Percentiles rank a stretch among this genome's conserved stretches.
These are phyloP conservation scores for Patella ulyssiponensis DNA, from an alignment of 2,888 invertebrate species.

Conservation along the genomic window DNA sequence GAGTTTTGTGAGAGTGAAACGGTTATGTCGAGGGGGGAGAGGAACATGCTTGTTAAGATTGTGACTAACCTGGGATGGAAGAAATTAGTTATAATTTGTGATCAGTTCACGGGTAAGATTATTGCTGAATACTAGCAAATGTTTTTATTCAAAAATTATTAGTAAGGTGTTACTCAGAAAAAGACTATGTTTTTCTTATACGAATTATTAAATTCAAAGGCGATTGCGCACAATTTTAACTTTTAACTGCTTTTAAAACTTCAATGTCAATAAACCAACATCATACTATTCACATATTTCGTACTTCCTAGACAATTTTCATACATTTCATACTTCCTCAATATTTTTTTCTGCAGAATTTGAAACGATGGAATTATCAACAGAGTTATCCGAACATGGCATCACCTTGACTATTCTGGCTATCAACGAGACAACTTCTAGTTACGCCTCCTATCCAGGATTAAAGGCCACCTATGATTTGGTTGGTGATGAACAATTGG, in stretches of 20 bases:
- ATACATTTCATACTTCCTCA: too few relatives aligned
- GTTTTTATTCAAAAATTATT: too few relatives aligned
- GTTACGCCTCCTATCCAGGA: neutral
- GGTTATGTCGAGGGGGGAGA: neutral
- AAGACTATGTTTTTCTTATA: too few relatives aligned
- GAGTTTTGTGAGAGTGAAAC: neutral
- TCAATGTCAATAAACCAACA: too few relatives aligned
- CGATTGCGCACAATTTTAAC: too few relatives aligned
- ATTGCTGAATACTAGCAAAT: too few relatives aligned
- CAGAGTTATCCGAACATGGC: neutral
- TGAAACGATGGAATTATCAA: neutral
- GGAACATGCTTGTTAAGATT: neutral
- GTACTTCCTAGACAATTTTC: too few relatives aligned
- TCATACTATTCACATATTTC: too few relatives aligned
- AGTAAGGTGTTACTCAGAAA: too few relatives aligned
- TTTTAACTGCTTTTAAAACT: too few relatives aligned
- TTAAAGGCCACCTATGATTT: neutral
- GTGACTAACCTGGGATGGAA: neutral
- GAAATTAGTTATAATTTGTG: constrained; percentile 5
- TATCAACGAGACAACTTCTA: neutral
- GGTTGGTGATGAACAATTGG: neutral
- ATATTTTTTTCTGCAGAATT: neutral
- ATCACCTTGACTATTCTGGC: neutral
- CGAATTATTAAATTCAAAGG: too few relatives aligned
- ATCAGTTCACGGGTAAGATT: neutral